phyloP scores from a whole-genome alignment of 2,113 vertebrate genomes.

The Pelvicachromis taeniatus region DNA sequence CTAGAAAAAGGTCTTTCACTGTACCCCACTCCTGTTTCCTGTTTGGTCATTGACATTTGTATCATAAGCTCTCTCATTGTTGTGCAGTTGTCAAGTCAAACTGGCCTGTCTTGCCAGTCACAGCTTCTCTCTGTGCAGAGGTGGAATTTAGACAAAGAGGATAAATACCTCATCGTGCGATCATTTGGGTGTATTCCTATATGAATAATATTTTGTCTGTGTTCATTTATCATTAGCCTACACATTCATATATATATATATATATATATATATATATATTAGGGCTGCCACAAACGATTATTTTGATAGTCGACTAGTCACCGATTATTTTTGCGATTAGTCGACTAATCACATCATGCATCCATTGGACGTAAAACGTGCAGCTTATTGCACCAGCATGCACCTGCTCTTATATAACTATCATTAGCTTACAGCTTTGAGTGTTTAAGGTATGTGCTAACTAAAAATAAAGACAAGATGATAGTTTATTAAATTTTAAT shows the following conservation, averaged over 20 bases:
- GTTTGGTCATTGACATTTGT: slow-evolving; percentile 33
- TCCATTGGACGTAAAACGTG: no score
- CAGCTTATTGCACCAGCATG: no score
- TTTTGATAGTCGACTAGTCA: no score
- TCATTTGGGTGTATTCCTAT: background rate
- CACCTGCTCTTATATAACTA: no score
- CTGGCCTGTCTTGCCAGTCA: background rate
- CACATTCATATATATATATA: background rate
- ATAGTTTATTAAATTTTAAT: no score
- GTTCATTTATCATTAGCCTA: background rate
- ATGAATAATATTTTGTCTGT: background rate
- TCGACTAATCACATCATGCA: no score
- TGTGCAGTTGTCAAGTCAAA: background rate
- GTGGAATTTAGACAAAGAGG: background rate
- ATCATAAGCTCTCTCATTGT: slow-evolving; percentile 3
- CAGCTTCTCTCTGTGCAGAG: background rate
- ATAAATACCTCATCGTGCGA: background rate
- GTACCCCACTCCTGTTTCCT: slow-evolving; percentile 37
- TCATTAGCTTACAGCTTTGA: no score
- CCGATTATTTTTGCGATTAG: no score
- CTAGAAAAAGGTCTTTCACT: slow-evolving; percentile 9
- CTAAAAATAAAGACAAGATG: no score
- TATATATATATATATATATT: no score
- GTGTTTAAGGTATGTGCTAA: no score
- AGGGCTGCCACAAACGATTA: no score